phyloP scores from a whole-genome alignment of 1,140 invertebrate species.

The Rhagoletis pomonella region DNA sequence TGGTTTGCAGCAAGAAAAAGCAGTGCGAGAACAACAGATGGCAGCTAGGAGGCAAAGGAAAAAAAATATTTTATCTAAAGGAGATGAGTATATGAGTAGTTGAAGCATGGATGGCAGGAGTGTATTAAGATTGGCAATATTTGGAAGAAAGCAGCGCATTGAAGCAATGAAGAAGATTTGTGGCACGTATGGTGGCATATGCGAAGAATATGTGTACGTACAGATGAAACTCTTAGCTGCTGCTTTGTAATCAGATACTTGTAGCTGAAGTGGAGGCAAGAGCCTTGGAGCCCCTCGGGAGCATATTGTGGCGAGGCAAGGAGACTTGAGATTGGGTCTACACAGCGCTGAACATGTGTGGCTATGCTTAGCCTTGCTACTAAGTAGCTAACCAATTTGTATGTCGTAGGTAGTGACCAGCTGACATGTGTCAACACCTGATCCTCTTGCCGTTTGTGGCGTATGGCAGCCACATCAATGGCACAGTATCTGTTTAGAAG shows the following conservation, averaged over 20 bases:
- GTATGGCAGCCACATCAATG: neutral
- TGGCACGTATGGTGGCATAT: slow-evolving; percentile 43
- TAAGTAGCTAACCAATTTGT: neutral
- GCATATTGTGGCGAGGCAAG: neutral
- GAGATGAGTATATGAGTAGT: neutral
- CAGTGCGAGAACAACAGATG: neutral
- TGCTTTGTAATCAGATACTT: slow-evolving; percentile 34
- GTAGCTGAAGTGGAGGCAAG: neutral
- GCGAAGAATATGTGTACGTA: too few species aligned
- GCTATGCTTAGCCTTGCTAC: neutral
- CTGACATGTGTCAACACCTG: slow-evolving; percentile 52
- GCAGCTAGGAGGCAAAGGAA: neutral
- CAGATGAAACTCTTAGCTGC: neutral
- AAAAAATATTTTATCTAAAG: too few species aligned
- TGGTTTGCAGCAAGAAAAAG: slow-evolving; percentile 9
- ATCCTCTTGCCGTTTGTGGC: slow-evolving; percentile 22
- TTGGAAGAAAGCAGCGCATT: neutral
- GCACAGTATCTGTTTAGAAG: neutral
- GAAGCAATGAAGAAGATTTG: slow-evolving; percentile 6
- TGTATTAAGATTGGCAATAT: too few species aligned
- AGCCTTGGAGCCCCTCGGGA: neutral
- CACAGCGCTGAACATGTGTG: neutral
- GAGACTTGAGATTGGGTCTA: neutral
- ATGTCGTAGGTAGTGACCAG: neutral
- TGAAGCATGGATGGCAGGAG: too few species aligned